Evolutionary conservation across 2,113 vertebrate genomes (phyloP), one percentile per base, ranked within the genome.

Genomic region (Myiopsitta monachus): DNA sequence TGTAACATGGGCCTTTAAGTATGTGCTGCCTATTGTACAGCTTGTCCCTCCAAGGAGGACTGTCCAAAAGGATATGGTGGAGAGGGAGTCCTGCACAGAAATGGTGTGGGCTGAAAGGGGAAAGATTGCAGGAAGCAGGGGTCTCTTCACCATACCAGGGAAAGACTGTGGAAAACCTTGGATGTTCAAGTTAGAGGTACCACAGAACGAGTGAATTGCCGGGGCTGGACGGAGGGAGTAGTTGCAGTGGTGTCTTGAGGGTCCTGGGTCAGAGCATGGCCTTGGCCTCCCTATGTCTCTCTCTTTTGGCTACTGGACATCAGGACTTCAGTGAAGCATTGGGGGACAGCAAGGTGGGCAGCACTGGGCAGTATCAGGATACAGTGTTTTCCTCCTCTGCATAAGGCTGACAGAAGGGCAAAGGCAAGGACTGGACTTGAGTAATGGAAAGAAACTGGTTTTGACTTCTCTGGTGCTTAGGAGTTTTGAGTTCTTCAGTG

Each of bases 91-190:
- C 33, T 63, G 11, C n/a, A 36, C 30, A 43, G 38, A 64, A 73
- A 30, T 39, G 0, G 0, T 0, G 0, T 3, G 9, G 41, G 51
- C 10, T 43, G 30, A 38, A 78, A 79, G 70, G 36, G 3, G 1
- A 43, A 69, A 18, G 23, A 8, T 54, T 87, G 64, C 52, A 41
- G 61, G 46, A 47, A 85, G 30, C 49, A 57, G 70, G 18, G 5
- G 1, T 69, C 28, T 63, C 28, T 39, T 57, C 14, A 13, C 5
- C 2, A 1, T 30, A 36, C 14, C 15, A 38, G 36, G 21, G 39
- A 52, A 36, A 76, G 18, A 21, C 43, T n/a, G 28, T 38, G 61
- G 46, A 62, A 87, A 30, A 67, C 19, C 41, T 11, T 49, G 46
- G 18, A 19, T 44, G 10, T 46, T 57, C 14, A 3, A 14, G 9